Conservation (phyloP, 1,140 invertebrate species). For the Aricia agestis region DNA sequence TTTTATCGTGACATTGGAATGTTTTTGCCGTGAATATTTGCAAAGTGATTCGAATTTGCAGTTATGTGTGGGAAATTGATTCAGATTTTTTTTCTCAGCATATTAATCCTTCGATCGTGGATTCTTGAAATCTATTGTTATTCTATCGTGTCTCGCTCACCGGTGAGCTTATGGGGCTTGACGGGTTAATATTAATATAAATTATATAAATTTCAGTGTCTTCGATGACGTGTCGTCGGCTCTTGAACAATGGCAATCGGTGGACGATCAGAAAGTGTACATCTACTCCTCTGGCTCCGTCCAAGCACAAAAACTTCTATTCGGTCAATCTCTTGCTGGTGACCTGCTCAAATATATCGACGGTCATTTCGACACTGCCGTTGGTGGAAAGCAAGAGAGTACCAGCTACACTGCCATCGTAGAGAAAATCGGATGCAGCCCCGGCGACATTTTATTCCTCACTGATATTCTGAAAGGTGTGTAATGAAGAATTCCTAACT, state of each 20-base stretch:
- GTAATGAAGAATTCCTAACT: too few relatives aligned
- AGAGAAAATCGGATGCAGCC: constrained; percentile 78
- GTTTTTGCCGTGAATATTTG: too few relatives aligned
- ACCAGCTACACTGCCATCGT: constrained; percentile 87
- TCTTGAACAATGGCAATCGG: constrained; percentile 82
- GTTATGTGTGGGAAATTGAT: too few relatives aligned
- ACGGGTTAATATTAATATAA: too few relatives aligned
- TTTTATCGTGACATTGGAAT: too few relatives aligned
- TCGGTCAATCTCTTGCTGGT: constrained; percentile 85
- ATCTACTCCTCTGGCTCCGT: constrained; percentile 96
- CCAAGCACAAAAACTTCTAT: constrained; percentile 92
- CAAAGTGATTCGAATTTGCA: too few relatives aligned
- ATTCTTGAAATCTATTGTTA: too few relatives aligned
- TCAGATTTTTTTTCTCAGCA: too few relatives aligned
- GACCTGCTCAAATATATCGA: constrained; percentile 85
- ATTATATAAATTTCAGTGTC: constrained; percentile 78
- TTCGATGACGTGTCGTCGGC: constrained; percentile 89
- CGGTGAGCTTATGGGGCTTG: too few relatives aligned
- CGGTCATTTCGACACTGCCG: constrained; percentile 91
- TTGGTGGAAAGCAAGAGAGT: constrained; percentile 86
- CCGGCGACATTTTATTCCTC: constrained; percentile 87
- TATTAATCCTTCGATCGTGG: too few relatives aligned
- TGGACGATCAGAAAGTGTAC: constrained; percentile 82
- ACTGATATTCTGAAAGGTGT: constrained; percentile 90
- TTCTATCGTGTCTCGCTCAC: too few relatives aligned